Evolutionary conservation across 1,140 invertebrate species (phyloP), one percentile per base, ranked within the genome.

Genomic region (Ceratosolen fusciceps): DNA sequence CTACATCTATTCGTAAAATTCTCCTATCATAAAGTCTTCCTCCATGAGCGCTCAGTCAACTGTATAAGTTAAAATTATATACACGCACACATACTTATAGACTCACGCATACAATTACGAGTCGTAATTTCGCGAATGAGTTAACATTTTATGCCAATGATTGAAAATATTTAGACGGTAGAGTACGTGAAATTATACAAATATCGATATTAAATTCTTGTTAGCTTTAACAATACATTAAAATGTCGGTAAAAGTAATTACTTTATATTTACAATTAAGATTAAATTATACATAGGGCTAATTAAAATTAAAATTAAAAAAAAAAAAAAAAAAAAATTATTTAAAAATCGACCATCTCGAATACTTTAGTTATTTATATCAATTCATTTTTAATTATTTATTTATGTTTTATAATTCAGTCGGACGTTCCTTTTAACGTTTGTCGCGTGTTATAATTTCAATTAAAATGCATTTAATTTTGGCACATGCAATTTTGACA

Each of bases 51-150:
- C 54, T 76, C 73, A 80, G 79, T 68, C 78, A 70, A 79, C 12
- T 34, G 65, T 70, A 75, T 60, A 74, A 80, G 75, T 75, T 70
- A 80, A 80, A 80, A 77, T 76, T 73, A 80, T 77, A 80, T 80
- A 80, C 74, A 76, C 47, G 31, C 74, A 80, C 58, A 43, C 74
- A 80, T 49, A 60, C 70, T 54, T 37, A 67, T 21, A 24, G 49
- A 43, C 68, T 76, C 39, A 10, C 79, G 72, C 24, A 49, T 68
- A 76, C 37, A 5, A 5, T 47, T 65, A 71, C 29, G 58, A 24
- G 24, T 65, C 19, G 56, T 65, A 14, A 62, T 52, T 76, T 62
- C 39, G 47, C 39, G n/a, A 60, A 80, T 29, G n/a, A 70, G 49
- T 52, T 37, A 56, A 12, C 39, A 29, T 39, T 68, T 62, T 49